Percentiles rank a stretch among this genome's conserved stretches.
These are phyloP conservation scores for Elephantulus edwardii DNA, from an alignment of 2,113 vertebrate species.

Conservation along the genomic window DNA sequence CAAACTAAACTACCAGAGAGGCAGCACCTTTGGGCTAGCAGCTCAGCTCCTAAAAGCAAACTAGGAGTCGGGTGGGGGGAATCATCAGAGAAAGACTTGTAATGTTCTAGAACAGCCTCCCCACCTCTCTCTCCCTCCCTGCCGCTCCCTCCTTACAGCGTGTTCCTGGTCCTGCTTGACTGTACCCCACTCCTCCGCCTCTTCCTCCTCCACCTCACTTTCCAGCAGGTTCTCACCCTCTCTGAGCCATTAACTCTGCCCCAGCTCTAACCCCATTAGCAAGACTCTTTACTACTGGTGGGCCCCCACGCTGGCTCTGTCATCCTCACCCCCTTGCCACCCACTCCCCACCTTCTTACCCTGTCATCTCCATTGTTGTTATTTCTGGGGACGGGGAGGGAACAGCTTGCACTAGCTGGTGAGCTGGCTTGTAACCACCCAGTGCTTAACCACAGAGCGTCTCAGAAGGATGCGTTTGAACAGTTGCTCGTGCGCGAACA, in stretches of 20 bases:
- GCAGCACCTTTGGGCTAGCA: too few relatives aligned
- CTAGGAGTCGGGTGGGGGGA: not conserved
- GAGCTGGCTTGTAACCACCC: constrained; percentile 40
- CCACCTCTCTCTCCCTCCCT: not conserved
- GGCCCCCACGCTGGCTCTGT: not conserved
- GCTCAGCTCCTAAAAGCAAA: too few relatives aligned
- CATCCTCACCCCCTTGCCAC: constrained; percentile 18
- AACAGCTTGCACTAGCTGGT: constrained; percentile 39
- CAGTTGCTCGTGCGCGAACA: constrained; percentile 26
- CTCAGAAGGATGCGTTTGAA: not conserved
- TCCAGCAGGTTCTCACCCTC: constrained; percentile 33
- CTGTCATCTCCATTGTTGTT: constrained; percentile 54
- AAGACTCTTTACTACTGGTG: not conserved
- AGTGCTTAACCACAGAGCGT: not conserved
- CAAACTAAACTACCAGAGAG: too few relatives aligned
- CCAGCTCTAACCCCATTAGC: constrained; percentile 43
- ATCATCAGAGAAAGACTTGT: not conserved
- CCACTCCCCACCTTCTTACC: constrained; percentile 53
- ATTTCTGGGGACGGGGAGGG: constrained; percentile 73
- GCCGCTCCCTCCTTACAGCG: not conserved
- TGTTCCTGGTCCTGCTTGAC: not conserved
- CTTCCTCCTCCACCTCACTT: not conserved
- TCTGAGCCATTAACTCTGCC: constrained; percentile 50
- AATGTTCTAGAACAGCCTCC: not conserved
- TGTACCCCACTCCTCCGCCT: not conserved